phyloP scores from a whole-genome alignment of 2,888 invertebrate genomes.

The Villa cingulata region DNA sequence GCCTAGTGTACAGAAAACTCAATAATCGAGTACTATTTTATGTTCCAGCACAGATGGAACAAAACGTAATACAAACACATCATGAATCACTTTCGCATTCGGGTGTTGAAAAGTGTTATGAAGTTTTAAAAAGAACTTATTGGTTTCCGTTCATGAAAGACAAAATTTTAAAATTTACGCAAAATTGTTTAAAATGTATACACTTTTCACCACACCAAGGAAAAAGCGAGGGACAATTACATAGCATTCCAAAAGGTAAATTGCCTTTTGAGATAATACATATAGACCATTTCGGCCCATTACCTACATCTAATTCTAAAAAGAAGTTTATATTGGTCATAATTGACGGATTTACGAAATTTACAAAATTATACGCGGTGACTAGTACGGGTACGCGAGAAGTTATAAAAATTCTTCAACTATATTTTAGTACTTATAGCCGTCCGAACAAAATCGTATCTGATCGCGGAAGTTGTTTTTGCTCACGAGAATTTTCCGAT shows the following conservation, averaged over 20 bases:
- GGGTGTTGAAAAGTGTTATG: constrained; percentile 19
- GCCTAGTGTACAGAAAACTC: constrained; percentile 8
- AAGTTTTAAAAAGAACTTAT: constrained; percentile 15
- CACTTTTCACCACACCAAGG: background rate
- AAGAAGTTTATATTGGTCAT: background rate
- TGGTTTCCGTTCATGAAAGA: constrained; percentile 22
- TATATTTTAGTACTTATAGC: background rate
- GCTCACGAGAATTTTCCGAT: constrained; percentile 21
- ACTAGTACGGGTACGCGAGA: background rate
- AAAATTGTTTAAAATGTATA: constrained; percentile 8
- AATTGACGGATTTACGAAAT: background rate
- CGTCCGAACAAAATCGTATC: background rate
- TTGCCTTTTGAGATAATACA: no score
- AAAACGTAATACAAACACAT: constrained; percentile 14
- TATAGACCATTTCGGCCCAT: no score
- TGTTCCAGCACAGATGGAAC: constrained; percentile 16
- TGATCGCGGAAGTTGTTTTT: constrained; percentile 27
- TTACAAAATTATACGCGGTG: background rate
- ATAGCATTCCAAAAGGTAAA: no score
- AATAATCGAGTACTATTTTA: constrained; percentile 7
- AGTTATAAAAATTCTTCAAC: background rate
- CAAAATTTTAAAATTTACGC: constrained; percentile 6
- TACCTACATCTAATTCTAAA: background rate
- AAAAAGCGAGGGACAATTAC: no score
- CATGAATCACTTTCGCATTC: constrained; percentile 23